Evolutionary conservation across 2,113 vertebrate genomes (phyloP), one percentile per base, ranked within the genome.

Genomic region (Oryzias javanicus): DNA sequence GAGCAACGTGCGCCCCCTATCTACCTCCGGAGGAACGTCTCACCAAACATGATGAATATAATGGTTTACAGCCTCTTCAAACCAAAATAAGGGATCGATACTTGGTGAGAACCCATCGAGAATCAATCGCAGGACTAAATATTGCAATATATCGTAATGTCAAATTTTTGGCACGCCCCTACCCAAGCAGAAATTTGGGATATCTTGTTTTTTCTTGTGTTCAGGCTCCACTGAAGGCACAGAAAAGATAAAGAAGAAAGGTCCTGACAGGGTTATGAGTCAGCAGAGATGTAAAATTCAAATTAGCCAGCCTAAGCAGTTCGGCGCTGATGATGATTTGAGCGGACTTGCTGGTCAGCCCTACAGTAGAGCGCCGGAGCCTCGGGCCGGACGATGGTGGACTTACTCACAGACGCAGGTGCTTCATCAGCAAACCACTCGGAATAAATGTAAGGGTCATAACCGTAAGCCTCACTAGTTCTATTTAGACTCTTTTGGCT

Each of bases 241-340:
- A 56, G 76, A 61, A 75, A 78, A 25, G 76, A 76, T 88, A 86
- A 86, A 86, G 84, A 83, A 84, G 70, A 90, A 78, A 83, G 78
- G 76, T 79, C 77, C 72, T 90, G 89, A 89, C 89, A 88, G 78
- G 74, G 72, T 68, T 80, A 76, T 87, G 89, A 89, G 85, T 90
- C 87, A 89, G 86, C 87, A 90, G 79, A 83, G 67, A 88, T 86
- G 81, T 81, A 78, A 84, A 80, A 86, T 86, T 89, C 74, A 85
- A 85, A 88, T 83, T 79, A 85, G 83, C 85, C 80, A 70, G 66
- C 72, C 83, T 78, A 88, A 89, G 88, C 86, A 89, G 81, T 90
- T 87, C 82, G 79, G 72, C 71, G 69, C 35, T 86, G 86, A 86
- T 77, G 81, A 64, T 89, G 86, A 89, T 89, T 66, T 66, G 83